A percentile compares a stretch with the other conserved stretches of the same genome.
These are phyloP conservation scores for Parotocinclus haroldoi DNA, from an alignment of 2,797 vertebrate species.

Conservation along the genomic window DNA sequence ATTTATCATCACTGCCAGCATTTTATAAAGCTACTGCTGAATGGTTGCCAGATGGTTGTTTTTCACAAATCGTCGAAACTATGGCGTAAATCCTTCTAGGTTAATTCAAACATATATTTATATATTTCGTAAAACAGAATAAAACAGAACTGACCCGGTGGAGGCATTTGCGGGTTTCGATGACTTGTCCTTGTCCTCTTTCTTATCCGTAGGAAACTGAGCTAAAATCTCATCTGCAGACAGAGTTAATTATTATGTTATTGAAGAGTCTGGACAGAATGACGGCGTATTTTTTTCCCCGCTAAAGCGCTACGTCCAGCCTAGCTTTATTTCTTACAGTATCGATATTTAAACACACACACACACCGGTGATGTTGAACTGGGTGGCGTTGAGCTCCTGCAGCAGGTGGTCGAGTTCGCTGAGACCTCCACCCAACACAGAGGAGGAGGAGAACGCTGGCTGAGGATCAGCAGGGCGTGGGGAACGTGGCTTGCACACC, in stretches of 20 bases:
- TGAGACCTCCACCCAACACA: constrained; percentile 83
- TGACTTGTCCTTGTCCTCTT: constrained; percentile 68
- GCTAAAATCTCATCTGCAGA: constrained; percentile 88
- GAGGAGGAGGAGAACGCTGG: constrained; percentile 80
- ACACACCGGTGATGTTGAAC: constrained; percentile 88
- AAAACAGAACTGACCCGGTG: constrained; percentile 35
- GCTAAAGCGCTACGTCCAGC: too few species aligned
- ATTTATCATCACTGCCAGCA: background rate
- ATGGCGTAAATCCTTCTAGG: too few species aligned
- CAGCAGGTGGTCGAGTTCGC: constrained; percentile 85
- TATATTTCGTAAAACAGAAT: background rate
- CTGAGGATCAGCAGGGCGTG: constrained; percentile 66
- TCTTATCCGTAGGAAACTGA: constrained; percentile 82
- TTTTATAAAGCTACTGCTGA: too few species aligned
- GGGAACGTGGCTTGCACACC: constrained; percentile 84
- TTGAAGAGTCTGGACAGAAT: too few species aligned
- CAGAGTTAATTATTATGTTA: too few species aligned
- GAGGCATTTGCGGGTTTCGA: constrained; percentile 43
- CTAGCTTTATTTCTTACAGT: too few species aligned
- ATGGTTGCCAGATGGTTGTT: too few species aligned
- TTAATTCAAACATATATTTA: too few species aligned
- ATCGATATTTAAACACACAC: constrained; percentile 17
- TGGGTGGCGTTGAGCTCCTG: constrained; percentile 91
- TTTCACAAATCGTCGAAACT: too few species aligned
- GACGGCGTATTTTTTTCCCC: too few species aligned